Conservation (phyloP, 1,140 invertebrate genomes). For the Batillaria attramentaria region DNA sequence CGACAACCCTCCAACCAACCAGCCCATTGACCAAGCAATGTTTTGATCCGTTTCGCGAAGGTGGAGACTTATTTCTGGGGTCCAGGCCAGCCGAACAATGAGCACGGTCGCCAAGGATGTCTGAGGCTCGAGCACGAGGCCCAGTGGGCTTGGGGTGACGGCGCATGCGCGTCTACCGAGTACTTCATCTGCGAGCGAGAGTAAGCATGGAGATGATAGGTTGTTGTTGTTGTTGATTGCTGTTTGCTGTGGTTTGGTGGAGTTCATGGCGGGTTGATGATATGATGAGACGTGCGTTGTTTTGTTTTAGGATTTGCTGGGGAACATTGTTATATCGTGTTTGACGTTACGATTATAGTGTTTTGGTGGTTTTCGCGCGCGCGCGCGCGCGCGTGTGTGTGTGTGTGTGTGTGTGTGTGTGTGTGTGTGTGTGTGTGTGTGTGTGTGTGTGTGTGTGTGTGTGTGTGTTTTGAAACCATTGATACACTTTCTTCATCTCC, state of each 20-base stretch:
- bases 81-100: constrained; percentile 5
- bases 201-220: constrained; percentile 7
- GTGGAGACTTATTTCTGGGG: constrained; percentile 26
- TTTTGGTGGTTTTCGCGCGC: neutral
- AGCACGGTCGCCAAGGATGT: constrained; percentile 20
- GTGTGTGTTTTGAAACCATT: neutral
- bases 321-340: neutral
- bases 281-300: neutral
- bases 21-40: no score
- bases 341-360: neutral
- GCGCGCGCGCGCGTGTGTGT: constrained; percentile 1
- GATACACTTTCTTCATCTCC: neutral
- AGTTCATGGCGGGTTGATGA: neutral
- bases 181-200: constrained; percentile 33
- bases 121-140: constrained; percentile 21
- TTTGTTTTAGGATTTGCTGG: neutral
- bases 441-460: neutral
- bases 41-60: no score
- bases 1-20: no score
- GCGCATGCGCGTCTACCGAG: constrained; percentile 15
- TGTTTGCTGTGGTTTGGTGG: neutral
- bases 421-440: neutral
- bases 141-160: constrained; percentile 21
- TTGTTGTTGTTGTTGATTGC: neutral
- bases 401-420: neutral